Conservation (phyloP, 2,113 vertebrate genomes). For the Lonchura striata region DNA sequence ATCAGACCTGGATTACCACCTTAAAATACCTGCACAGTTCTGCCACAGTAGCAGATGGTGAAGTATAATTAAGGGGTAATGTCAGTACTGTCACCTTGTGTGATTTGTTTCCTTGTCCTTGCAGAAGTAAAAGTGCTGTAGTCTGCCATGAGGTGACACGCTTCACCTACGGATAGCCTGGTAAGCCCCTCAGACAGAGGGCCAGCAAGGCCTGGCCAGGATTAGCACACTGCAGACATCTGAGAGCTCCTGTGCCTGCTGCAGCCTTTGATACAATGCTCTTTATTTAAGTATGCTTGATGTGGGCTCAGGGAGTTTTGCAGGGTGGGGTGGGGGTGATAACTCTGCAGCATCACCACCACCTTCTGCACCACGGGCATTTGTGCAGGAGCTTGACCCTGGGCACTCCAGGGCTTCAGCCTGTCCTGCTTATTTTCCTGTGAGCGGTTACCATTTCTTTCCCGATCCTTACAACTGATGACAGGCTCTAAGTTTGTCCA, state of each 20-base stretch:
- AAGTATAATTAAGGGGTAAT: slow-evolving; percentile 2
- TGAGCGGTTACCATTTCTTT: background rate
- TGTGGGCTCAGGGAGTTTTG: background rate
- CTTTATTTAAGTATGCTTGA: background rate
- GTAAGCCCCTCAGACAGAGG: background rate
- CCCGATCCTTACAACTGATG: background rate
- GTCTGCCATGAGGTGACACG: slow-evolving; percentile 23
- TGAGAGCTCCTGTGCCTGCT: background rate
- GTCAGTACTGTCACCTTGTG: background rate
- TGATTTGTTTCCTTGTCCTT: slow-evolving; percentile 28
- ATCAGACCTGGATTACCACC: background rate
- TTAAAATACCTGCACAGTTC: background rate
- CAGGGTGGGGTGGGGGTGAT: too few relatives aligned
- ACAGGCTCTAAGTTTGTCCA: background rate
- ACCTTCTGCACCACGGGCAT: accelerated
- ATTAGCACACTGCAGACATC: background rate
- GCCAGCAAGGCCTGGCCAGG: background rate
- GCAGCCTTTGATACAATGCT: background rate
- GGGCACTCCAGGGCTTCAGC: background rate
- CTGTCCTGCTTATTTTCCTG: background rate
- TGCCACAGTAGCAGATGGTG: background rate
- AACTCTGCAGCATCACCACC: background rate
- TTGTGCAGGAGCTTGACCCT: background rate
- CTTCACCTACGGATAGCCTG: background rate
- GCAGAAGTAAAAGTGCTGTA: slow-evolving; percentile 31